Base-by-base conservation (phyloP, 2,888 invertebrate species). In the Eupithecia vulgata region DNA sequence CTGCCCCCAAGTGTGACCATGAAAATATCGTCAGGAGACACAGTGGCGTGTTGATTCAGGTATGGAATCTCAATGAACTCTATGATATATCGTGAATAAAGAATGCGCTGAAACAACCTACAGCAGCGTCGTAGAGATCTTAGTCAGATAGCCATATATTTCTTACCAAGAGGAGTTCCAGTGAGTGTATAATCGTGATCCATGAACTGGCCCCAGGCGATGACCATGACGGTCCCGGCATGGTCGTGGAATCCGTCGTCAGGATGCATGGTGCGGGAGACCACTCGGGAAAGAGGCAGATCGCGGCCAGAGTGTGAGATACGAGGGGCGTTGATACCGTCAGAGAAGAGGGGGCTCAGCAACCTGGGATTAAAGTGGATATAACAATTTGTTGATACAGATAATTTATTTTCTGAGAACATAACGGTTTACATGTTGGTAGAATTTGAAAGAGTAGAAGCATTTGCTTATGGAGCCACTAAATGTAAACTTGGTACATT, bases 171-270 rank as follows among this genome's bases (percentile, higher is more conserved):
- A 62, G 98, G 98, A 37, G 98, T 98, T 80, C 96, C 98, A 72
- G 98, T 98, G 57, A 98, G 95, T 7, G 98, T 98, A 83, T 97
- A 97, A 90, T 98, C 98, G 94, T 98, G 98, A 91, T 98, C 98
- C 96, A 98, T 98, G 92, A 98, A 98, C 92, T 98, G 98, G 82
- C 98, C 98, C 98, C 98, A 98, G 72, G 98, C 98, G 82, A 97
- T 97, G 73, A 98, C 96, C 97, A 98, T 97, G 82, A 98, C 98
- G 42, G 98, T 98, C 69, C 98, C 98, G 40, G 98, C 98, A 91
- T 98, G 98, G 91, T 98, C 98, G 88, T 98, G 98, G 95, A 96
- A 98, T 59, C 98, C 98, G 81, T 98, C 98, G 85, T 98, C 98
- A 52, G 98, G 97, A 90, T 98, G 98, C 96, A 98, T 97, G 57